Evolutionary conservation across 1,140 invertebrate genomes (phyloP), one percentile per base, ranked within the genome.

Genomic region (Spodoptera litura): DNA sequence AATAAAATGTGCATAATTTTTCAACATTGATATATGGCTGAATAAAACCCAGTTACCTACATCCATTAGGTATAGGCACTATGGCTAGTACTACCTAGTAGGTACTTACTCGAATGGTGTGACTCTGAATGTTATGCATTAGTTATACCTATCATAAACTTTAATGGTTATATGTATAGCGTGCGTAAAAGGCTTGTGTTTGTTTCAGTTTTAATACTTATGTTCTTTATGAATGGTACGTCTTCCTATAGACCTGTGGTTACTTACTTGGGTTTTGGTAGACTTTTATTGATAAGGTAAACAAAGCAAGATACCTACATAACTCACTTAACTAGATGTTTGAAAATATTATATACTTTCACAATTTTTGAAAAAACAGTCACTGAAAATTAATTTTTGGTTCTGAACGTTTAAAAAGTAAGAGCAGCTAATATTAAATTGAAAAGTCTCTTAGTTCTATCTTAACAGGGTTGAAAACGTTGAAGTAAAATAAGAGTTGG

Each of bases 51-150:
- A 68, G 35, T 68, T 56, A 68, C 52, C 74, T 62, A 68, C 35
- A 77, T 66, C 61, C 61, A 49, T 77, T 66, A 68, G 58, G 44
- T 55, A 13, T 35, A 31, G 73, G 12, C 20, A 73, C 27, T 27
- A 25, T 5, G 20, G 15, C 3, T 25, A 49, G 61, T 53, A 31
- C 20, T n/a, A n/a, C n/a, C n/a, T 70, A 55, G 20, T 25, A 64
- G 20, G 20, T n/a, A 5, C 25, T 27, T 61, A 61, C 27, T 49
- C 49, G 38, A 66, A 66, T 66, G 62, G 15, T 25, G 74, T 56
- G 53, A 66, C 61, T 77, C 10, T 38, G 62, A 66, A 75, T 62
- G 74, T 77, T 66, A 76, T 68, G 62, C 52, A 51, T 70, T 53
- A 52, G 51, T 66, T 49, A 66, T 56, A 62, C 27, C 31, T 77